These are phyloP conservation scores for Scrobipalpa costella DNA, from an alignment of 2,888 invertebrate species.

Conservation along the genomic window DNA sequence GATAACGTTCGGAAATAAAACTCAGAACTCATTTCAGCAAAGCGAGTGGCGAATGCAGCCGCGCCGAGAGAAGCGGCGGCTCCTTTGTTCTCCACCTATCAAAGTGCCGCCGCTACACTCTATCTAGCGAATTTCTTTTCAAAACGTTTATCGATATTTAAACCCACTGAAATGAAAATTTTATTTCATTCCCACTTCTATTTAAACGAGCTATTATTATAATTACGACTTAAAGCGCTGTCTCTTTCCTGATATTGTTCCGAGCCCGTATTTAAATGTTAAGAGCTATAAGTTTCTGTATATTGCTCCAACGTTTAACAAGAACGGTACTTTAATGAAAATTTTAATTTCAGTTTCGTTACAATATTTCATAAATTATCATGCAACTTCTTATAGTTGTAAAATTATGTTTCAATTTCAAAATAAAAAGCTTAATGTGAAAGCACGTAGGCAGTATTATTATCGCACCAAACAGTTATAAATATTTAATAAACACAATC, in stretches of 20 bases:
- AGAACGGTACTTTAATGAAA: not conserved
- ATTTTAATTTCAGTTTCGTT: slow-evolving; percentile 4
- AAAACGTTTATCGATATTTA: slow-evolving; percentile 24
- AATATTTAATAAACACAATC: no score
- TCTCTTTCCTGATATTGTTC: not conserved
- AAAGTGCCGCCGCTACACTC: not conserved
- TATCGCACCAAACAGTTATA: no score
- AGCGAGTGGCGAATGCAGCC: slow-evolving; percentile 1
- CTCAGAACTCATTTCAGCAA: not conserved
- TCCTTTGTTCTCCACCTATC: not conserved
- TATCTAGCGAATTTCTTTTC: slow-evolving; percentile 15
- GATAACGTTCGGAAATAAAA: slow-evolving; percentile 11
- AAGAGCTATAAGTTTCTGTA: slow-evolving; percentile 4
- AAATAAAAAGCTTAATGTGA: not conserved
- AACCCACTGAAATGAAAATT: slow-evolving; percentile 27
- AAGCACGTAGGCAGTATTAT: not conserved
- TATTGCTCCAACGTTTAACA: slow-evolving; percentile 8
- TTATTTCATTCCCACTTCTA: slow-evolving; percentile 20
- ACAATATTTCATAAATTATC: not conserved
- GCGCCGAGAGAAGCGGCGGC: not conserved
- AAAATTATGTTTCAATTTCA: not conserved
- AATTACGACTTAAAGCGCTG: slow-evolving; percentile 18
- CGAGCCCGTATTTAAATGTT: not conserved
- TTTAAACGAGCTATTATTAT: slow-evolving; percentile 27
- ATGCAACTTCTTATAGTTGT: not conserved